Conservation (phyloP, 1,140 invertebrate genomes). For the Schmidtea mediterranea region DNA sequence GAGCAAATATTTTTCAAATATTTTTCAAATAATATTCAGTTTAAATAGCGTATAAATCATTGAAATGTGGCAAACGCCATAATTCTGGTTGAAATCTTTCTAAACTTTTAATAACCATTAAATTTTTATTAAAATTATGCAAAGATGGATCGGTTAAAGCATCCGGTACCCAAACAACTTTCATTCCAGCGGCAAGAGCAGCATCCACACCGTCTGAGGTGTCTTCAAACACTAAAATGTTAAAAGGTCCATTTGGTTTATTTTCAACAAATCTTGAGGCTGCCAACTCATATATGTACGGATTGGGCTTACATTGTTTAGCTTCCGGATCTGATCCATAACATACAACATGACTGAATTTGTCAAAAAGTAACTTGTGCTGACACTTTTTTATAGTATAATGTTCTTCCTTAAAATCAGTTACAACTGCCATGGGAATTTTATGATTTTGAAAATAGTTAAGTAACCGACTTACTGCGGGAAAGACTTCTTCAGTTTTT, state of each 20-base stretch:
- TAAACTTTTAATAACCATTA: too few relatives aligned
- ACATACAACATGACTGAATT: constrained; percentile 53
- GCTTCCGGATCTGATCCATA: constrained; percentile 30
- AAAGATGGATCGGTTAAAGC: background rate
- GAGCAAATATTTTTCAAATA: too few relatives aligned
- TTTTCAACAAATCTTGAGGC: background rate
- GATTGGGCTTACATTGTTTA: background rate
- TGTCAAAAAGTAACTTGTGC: constrained; percentile 3
- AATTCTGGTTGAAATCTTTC: too few relatives aligned
- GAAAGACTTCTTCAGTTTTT: background rate
- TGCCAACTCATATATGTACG: background rate
- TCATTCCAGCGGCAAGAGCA: constrained; percentile 53
- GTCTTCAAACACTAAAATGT: constrained; percentile 70
- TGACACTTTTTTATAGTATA: background rate
- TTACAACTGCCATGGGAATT: background rate
- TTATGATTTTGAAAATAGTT: background rate
- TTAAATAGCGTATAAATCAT: too few relatives aligned
- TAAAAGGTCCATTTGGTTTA: background rate
- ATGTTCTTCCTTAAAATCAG: background rate
- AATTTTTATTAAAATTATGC: too few relatives aligned
- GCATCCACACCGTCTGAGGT: constrained; percentile 58
- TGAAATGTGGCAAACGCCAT: too few relatives aligned
- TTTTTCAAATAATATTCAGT: too few relatives aligned
- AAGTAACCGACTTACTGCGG: background rate
- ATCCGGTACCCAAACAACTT: constrained; percentile 3